These are phyloP conservation scores for Chlorospingus flavigularis DNA, from an alignment of 2,797 vertebrate species.

Conservation along the genomic window DNA sequence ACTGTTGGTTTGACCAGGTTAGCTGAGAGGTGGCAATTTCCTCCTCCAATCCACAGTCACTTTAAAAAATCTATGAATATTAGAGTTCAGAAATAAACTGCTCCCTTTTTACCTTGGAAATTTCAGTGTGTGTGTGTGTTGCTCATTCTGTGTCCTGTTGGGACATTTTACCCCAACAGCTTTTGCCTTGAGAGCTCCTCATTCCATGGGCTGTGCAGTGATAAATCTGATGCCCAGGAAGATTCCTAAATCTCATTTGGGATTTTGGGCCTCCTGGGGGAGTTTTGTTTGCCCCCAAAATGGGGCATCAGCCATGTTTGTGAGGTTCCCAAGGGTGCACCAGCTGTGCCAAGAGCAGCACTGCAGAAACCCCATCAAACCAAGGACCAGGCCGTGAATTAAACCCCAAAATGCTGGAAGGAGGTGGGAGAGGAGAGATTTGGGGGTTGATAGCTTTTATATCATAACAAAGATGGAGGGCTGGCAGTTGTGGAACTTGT, in stretches of 20 bases:
- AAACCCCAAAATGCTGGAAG: not conserved
- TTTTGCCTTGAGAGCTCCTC: not conserved
- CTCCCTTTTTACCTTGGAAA: not conserved
- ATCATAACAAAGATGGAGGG: not conserved
- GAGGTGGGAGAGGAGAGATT: not conserved
- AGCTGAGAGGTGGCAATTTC: not conserved
- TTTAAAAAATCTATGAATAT: not conserved
- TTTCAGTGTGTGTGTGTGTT: fast-evolving
- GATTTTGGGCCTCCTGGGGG: not conserved
- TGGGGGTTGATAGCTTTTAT: conserved; percentile 4
- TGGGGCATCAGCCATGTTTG: not conserved
- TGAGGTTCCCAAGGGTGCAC: not conserved
- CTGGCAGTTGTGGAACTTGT: conserved; percentile 28
- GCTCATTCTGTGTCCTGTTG: not conserved
- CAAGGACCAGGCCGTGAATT: not conserved
- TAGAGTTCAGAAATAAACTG: not conserved
- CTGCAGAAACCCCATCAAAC: not conserved
- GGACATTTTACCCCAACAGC: not conserved
- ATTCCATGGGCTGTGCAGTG: not conserved
- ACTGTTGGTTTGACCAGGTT: not conserved
- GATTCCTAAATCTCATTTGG: not conserved
- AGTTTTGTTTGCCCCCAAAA: not conserved
- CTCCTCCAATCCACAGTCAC: not conserved
- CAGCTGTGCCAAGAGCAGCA: not conserved
- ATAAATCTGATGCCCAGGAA: not conserved